Conservation (phyloP, 2,113 vertebrate species). For the Pogonocichla stellata region DNA sequence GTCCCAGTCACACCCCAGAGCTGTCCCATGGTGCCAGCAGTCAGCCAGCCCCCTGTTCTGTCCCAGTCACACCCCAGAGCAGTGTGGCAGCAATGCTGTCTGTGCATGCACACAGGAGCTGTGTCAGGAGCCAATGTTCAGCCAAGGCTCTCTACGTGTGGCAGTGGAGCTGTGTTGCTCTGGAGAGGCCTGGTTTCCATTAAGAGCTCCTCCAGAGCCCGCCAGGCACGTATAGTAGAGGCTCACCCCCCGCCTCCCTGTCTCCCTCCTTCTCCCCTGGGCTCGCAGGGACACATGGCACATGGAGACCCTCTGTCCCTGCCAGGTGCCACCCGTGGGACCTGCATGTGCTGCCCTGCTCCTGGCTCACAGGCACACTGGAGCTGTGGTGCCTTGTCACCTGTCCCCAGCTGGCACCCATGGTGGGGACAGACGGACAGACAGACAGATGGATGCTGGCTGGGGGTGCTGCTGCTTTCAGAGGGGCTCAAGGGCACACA, state of each 20-base stretch:
- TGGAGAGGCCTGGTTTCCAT: conserved; percentile 32
- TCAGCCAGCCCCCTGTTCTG: fast-evolving
- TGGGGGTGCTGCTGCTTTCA: background rate
- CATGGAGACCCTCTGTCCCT: background rate
- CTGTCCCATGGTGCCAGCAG: background rate
- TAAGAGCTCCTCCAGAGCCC: background rate
- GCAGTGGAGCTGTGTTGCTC: background rate
- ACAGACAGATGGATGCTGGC: fast-evolving
- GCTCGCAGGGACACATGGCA: background rate
- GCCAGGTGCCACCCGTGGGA: fast-evolving
- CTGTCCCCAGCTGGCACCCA: background rate
- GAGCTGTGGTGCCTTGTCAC: fast-evolving
- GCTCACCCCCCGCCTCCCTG: background rate
- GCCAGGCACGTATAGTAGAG: background rate
- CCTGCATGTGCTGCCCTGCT: fast-evolving
- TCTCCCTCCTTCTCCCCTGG: background rate
- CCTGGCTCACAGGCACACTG: fast-evolving
- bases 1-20: background rate
- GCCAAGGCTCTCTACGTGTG: background rate
- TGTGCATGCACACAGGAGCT: background rate
- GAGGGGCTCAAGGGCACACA: background rate
- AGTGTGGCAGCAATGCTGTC: background rate
- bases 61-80: background rate
- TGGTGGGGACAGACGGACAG: fast-evolving
- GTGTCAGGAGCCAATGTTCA: background rate